Conservation (phyloP, 2,797 vertebrate species). For the Chelmon rostratus region DNA sequence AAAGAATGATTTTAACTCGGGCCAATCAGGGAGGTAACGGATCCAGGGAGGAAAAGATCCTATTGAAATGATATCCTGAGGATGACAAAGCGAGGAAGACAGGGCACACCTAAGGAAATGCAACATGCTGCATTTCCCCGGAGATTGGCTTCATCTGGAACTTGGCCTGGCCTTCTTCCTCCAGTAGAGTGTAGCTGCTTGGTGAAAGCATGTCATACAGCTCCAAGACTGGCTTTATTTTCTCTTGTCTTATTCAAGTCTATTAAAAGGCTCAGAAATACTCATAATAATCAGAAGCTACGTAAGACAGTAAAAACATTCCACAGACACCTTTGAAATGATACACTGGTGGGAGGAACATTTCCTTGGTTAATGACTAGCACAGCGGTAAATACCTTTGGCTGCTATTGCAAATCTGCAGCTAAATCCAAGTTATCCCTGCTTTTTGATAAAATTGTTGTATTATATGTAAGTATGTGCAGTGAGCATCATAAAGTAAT, state of each 20-base stretch:
- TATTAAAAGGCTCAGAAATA: conserved; percentile 22
- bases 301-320: conserved; percentile 44
- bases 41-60: conserved; percentile 49
- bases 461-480: conserved; percentile 54
- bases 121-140: conserved; percentile 46
- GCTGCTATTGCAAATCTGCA: conserved; percentile 23
- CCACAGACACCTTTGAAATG: conserved; percentile 37
- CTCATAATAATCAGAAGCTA: conserved; percentile 30
- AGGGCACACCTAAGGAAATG: conserved; percentile 54
- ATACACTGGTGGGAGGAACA: conserved; percentile 39
- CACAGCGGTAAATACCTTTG: not conserved
- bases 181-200: conserved; percentile 5
- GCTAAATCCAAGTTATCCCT: conserved; percentile 1
- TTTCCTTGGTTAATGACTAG: conserved; percentile 29
- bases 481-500: conserved; percentile 27
- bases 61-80: conserved; percentile 60
- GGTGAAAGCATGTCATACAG: conserved; percentile 4
- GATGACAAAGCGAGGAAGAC: conserved; percentile 62
- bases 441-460: conserved; percentile 36
- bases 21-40: conserved; percentile 20
- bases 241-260: conserved; percentile 18
- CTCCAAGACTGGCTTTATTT: conserved; percentile 7
- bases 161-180: conserved; percentile 24
- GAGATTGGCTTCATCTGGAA: conserved; percentile 43
- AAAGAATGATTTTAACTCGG: conserved; percentile 21